Evolutionary conservation across 2,888 invertebrate species (phyloP).

Genomic region (Harmothoe impar): DNA sequence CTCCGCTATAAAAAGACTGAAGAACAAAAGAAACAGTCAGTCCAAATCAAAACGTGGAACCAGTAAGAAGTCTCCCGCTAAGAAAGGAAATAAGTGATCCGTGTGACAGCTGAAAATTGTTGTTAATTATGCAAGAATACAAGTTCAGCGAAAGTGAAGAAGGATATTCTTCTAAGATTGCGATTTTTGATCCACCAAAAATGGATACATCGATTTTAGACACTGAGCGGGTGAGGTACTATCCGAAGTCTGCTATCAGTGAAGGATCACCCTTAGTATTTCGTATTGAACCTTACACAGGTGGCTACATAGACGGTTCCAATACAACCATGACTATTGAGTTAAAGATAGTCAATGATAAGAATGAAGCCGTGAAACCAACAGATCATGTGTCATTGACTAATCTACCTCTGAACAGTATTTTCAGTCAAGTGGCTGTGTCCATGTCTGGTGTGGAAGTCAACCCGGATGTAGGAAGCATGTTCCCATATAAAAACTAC

Average conservation of each 20-base stretch:
- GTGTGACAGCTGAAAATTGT: no score
- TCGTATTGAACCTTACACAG: no score
- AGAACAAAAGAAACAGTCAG: not conserved
- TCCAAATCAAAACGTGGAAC: not conserved
- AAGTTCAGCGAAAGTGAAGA: not conserved
- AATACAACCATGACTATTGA: not conserved
- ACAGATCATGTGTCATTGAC: not conserved
- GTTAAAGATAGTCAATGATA: not conserved
- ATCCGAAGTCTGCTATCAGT: not conserved
- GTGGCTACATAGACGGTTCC: not conserved
- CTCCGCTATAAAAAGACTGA: not conserved
- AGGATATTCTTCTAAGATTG: not conserved
- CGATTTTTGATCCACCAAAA: not conserved
- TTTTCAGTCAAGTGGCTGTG: no score
- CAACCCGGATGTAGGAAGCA: not conserved
- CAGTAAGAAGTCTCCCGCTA: no score
- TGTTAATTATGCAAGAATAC: not conserved
- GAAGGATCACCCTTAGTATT: no score
- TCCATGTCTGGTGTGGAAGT: no score
- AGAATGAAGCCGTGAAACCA: not conserved
- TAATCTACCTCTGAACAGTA: not conserved
- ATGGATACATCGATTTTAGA: not conserved
- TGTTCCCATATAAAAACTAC: not conserved
- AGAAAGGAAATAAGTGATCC: no score
- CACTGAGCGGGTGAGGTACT: no score